Evolutionary conservation across 2,888 invertebrate genomes (phyloP).

Genomic region (Portevinia maculata): DNA sequence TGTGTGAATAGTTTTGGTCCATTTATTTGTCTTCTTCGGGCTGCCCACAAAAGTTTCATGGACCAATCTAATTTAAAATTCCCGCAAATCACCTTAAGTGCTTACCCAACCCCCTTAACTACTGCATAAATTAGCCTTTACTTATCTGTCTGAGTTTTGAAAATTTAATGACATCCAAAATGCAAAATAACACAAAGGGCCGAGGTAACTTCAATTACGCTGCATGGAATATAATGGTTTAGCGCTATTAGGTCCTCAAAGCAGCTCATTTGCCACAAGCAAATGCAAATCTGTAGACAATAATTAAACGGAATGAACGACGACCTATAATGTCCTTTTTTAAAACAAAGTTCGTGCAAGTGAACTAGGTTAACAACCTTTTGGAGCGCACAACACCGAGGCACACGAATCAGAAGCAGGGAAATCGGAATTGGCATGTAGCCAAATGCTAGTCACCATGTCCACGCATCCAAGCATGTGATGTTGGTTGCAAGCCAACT

Average conservation of each 20-base stretch:
- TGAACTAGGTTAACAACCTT: constrained; percentile 59
- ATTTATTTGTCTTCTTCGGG: background rate
- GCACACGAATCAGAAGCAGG: constrained; percentile 15
- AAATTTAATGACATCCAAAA: constrained; percentile 45
- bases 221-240: constrained; percentile 36
- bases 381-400: constrained; percentile 10
- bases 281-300: constrained; percentile 60
- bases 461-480: constrained; percentile 20
- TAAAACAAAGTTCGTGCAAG: constrained; percentile 39
- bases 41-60: background rate
- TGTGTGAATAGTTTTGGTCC: background rate
- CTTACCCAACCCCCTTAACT: constrained; percentile 25
- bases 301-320: constrained; percentile 64
- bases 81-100: background rate
- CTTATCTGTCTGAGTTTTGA: constrained; percentile 10
- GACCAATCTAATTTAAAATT: constrained; percentile 17
- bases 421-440: constrained; percentile 19
- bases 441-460: constrained; percentile 40
- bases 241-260: constrained; percentile 22
- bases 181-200: constrained; percentile 7
- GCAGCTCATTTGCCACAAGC: constrained; percentile 33
- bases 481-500: constrained; percentile 34
- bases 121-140: constrained; percentile 8
- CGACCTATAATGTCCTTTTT: constrained; percentile 41
- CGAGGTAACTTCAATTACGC: background rate